Evolutionary conservation across 2,888 invertebrate genomes (phyloP).

Genomic region (Drosophila birchii): DNA sequence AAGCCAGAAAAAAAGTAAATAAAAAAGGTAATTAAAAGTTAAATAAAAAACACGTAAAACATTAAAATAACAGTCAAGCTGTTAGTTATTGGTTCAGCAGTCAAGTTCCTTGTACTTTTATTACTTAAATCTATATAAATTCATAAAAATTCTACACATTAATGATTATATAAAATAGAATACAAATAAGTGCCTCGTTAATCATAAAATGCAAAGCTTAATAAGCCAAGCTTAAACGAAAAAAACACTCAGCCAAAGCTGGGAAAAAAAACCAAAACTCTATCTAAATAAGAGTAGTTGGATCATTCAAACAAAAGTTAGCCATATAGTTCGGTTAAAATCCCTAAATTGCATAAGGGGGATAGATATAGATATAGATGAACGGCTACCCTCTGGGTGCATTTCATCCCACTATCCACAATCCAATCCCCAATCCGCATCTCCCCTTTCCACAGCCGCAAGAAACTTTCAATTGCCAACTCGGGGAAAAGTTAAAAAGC

Average conservation of each 20-base stretch:
- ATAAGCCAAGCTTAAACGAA: constrained; percentile 1
- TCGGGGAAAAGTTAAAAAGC: constrained; percentile 50
- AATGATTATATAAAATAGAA: not conserved
- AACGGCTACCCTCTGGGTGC: not conserved
- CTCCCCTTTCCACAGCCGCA: constrained; percentile 24
- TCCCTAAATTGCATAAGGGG: constrained; percentile 45
- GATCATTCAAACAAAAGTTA: constrained; percentile 45
- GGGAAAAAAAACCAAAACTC: constrained; percentile 18
- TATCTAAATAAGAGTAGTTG: constrained; percentile 23
- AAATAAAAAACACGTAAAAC: not conserved
- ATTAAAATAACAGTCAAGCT: no score
- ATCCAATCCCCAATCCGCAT: constrained; percentile 10
- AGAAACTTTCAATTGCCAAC: constrained; percentile 51
- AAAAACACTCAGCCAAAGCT: constrained; percentile 1
- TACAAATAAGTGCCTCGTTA: not conserved
- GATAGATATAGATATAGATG: constrained; percentile 12
- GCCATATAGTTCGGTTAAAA: constrained; percentile 43
- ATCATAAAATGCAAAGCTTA: constrained; percentile 5
- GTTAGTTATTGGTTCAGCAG: no score
- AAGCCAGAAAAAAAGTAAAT: not conserved
- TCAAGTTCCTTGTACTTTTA: not conserved
- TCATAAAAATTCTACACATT: not conserved
- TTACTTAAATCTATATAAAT: not conserved
- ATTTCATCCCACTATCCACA: constrained; percentile 8
- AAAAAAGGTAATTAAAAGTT: not conserved